phyloP scores from a whole-genome alignment of 2,888 invertebrate species.

The Lottia gigantea region DNA sequence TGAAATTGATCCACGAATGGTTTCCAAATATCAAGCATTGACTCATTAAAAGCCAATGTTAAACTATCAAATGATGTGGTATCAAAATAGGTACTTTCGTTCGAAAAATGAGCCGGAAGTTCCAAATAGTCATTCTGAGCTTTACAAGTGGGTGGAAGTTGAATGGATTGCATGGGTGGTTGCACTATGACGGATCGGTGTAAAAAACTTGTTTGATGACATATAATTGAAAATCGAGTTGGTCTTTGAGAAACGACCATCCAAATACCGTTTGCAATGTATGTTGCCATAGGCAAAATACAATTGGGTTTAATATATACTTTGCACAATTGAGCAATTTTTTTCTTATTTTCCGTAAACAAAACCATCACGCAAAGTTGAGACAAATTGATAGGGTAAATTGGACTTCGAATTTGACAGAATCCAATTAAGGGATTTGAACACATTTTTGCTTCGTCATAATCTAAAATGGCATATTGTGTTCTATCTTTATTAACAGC shows the following conservation, averaged over 20 bases:
- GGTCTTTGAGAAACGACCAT: neutral
- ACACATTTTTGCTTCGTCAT: neutral
- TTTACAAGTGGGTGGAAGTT: neutral
- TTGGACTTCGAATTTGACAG: neutral
- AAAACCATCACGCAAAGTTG: neutral
- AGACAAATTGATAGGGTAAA: neutral
- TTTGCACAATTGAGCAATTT: neutral
- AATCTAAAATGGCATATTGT: neutral
- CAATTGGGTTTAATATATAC: neutral
- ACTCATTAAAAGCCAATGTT: neutral
- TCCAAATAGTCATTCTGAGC: neutral
- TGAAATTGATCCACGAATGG: neutral
- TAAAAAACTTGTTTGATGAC: neutral
- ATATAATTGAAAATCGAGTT: neutral
- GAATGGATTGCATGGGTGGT: neutral
- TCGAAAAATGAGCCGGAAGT: neutral
- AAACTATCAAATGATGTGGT: neutral
- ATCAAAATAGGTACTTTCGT: conserved; percentile 1
- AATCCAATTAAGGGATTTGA: neutral
- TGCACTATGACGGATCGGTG: neutral
- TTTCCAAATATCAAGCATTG: neutral
- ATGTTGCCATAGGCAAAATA: neutral
- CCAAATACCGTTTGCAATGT: neutral
- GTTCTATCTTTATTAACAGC: neutral
- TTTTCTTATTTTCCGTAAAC: neutral